Evolutionary conservation across 2,797 vertebrate species (phyloP).

Genomic region (Tauraco hartlaubi): DNA sequence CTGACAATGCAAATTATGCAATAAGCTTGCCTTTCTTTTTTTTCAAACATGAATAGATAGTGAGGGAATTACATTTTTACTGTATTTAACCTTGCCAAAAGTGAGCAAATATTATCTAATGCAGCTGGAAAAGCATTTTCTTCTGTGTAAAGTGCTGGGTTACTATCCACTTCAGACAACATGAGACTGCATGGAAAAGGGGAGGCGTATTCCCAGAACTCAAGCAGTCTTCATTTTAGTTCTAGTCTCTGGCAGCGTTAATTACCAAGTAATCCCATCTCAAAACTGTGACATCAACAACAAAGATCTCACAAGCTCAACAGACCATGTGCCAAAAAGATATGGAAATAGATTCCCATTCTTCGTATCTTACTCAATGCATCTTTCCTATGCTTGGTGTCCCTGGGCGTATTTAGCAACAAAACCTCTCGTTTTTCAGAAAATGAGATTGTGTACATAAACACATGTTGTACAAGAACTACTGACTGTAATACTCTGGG

Average conservation of each 20-base stretch:
- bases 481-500: not conserved
- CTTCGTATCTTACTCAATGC: not conserved
- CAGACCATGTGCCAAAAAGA: not conserved
- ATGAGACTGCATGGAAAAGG: not conserved
- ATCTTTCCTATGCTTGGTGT: not conserved
- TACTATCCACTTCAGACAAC: not conserved
- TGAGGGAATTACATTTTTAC: not conserved
- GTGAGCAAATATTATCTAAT: not conserved
- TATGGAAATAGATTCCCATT: not conserved
- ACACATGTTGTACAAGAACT: conserved; percentile 28
- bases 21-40: no score
- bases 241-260: not conserved
- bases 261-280: not conserved
- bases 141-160: not conserved
- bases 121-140: not conserved
- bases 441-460: not conserved
- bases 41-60: not conserved
- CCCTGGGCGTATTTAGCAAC: not conserved
- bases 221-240: not conserved
- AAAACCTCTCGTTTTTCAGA: not conserved
- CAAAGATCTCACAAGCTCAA: not conserved
- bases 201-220: not conserved
- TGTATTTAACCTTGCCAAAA: not conserved
- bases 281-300: not conserved
- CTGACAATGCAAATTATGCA: not conserved